Evolutionary conservation across 1,140 invertebrate species (phyloP).

Genomic region (Conus betulinus): DNA sequence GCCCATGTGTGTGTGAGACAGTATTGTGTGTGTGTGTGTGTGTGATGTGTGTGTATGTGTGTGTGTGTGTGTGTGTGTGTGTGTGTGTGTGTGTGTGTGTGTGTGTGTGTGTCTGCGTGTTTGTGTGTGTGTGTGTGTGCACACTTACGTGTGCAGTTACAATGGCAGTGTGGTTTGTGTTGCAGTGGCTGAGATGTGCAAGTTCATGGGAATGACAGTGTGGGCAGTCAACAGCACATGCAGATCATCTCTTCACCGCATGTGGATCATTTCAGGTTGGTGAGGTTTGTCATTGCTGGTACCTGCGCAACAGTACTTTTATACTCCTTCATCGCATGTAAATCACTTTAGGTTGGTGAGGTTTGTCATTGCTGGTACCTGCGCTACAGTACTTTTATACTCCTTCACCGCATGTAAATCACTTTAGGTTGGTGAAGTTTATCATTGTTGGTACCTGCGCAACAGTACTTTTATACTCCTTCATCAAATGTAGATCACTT

Average conservation of each 20-base stretch:
- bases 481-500: slow-evolving; percentile 8
- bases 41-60: too few species aligned
- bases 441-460: too few species aligned
- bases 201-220: slow-evolving; percentile 40
- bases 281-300: neutral
- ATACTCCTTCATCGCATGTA: neutral
- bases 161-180: neutral
- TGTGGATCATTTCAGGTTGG: slow-evolving; percentile 26
- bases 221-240: slow-evolving; percentile 37
- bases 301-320: too few species aligned
- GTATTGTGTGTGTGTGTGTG: too few species aligned
- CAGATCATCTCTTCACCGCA: neutral
- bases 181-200: slow-evolving; percentile 46
- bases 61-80: too few species aligned
- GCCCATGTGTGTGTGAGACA: too few species aligned
- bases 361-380: too few species aligned
- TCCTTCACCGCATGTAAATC: neutral
- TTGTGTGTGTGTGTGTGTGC: slow-evolving; percentile 23
- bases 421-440: slow-evolving; percentile 16
- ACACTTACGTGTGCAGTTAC: neutral
- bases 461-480: neutral
- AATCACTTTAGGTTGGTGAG: slow-evolving; percentile 24
- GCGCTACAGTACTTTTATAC: neutral
- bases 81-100: neutral
- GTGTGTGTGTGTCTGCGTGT: neutral